phyloP scores from a whole-genome alignment of 1,140 invertebrate genomes.

The Drosophila triauraria region DNA sequence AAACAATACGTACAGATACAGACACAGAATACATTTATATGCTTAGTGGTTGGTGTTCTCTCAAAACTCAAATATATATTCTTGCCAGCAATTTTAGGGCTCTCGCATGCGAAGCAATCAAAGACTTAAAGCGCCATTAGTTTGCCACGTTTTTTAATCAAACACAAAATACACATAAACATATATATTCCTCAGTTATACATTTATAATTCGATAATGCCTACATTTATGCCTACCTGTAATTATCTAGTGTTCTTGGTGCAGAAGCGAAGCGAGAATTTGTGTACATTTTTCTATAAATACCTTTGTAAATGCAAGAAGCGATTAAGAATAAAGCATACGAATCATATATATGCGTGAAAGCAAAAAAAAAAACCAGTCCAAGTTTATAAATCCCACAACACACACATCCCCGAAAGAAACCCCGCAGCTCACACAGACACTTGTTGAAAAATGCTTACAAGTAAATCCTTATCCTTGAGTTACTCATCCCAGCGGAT shows the following conservation, averaged over 20 bases:
- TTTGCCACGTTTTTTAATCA: constrained; percentile 66
- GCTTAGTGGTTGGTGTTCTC: constrained; percentile 60
- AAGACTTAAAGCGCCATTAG: constrained; percentile 80
- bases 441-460: constrained; percentile 54
- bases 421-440: constrained; percentile 34
- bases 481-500: constrained; percentile 8
- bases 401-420: constrained; percentile 28
- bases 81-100: constrained; percentile 66
- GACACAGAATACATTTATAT: constrained; percentile 16
- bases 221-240: constrained; percentile 29
- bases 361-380: constrained; percentile 30
- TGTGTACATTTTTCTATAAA: constrained; percentile 68
- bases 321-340: constrained; percentile 76
- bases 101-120: constrained; percentile 62
- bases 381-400: constrained; percentile 35
- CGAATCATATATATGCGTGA: constrained; percentile 45
- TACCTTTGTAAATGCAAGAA: constrained; percentile 73
- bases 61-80: constrained; percentile 72
- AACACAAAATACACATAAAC: constrained; percentile 26
- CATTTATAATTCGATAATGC: constrained; percentile 39
- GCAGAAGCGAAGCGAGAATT: constrained; percentile 34
- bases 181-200: constrained; percentile 72
- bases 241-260: constrained; percentile 45
- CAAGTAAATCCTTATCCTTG: constrained; percentile 50
- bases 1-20: constrained; percentile 24